Conservation (phyloP, 2,797 vertebrate genomes). For the Alectoris magna region DNA sequence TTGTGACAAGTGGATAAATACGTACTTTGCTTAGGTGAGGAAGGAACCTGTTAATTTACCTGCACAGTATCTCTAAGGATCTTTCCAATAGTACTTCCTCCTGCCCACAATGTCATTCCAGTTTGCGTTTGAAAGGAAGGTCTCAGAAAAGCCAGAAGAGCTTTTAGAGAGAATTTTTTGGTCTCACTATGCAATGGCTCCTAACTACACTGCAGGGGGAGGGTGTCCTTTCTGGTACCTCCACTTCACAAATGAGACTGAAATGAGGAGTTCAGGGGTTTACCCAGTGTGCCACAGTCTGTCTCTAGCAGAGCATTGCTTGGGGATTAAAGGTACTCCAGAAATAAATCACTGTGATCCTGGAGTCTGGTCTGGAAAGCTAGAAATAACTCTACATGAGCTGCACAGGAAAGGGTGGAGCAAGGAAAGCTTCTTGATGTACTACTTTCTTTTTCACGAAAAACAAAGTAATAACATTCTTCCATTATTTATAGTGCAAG, state of each 20-base stretch:
- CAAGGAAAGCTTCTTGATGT: constrained; percentile 57
- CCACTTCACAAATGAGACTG: not conserved
- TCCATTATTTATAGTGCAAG: constrained; percentile 62
- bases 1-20: not conserved
- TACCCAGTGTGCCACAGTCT: not conserved
- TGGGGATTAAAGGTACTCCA: not conserved
- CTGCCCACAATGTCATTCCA: not conserved
- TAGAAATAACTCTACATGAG: constrained; percentile 44
- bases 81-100: not conserved
- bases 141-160: not conserved
- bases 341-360: constrained; percentile 21
- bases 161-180: not conserved
- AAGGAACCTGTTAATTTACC: constrained; percentile 16
- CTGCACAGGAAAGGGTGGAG: constrained; percentile 64
- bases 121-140: not conserved
- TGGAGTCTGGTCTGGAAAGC: not conserved
- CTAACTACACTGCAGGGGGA: not conserved
- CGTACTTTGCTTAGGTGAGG: not conserved
- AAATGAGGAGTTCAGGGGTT: not conserved
- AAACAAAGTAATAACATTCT: constrained; percentile 59
- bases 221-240: not conserved
- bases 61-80: not conserved
- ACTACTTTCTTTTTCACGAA: constrained; percentile 6
- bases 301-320: not conserved
- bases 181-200: not conserved